These are phyloP conservation scores for Drosophila setifemur DNA, from an alignment of 1,140 invertebrate genomes.

Conservation along the genomic window DNA sequence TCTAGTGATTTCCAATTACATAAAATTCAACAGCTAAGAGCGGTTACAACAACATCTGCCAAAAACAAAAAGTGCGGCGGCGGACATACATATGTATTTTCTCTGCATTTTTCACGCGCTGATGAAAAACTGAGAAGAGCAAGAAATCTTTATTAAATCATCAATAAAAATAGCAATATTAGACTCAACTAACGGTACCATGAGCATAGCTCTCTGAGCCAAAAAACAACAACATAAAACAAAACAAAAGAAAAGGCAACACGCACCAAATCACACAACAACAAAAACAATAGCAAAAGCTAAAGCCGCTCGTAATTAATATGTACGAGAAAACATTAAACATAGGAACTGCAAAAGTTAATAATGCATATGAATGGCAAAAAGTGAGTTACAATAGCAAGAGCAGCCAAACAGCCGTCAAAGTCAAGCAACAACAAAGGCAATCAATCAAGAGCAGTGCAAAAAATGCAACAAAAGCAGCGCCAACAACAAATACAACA, in stretches of 20 bases:
- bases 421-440: conserved; percentile 27
- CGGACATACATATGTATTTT: no score
- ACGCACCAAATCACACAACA: conserved; percentile 61
- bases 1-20: conserved; percentile 65
- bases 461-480: conserved; percentile 41
- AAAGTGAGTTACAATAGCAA: conserved; percentile 74
- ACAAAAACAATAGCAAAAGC: conserved; percentile 42
- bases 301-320: conserved; percentile 57
- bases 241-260: conserved; percentile 17
- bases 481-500: conserved; percentile 3
- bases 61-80: conserved; percentile 34
- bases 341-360: conserved; percentile 75
- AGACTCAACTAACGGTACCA: conserved; percentile 57
- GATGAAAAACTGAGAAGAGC: conserved; percentile 51
- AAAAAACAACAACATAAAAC: conserved; percentile 19
- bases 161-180: conserved; percentile 67
- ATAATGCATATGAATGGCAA: conserved; percentile 80
- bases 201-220: conserved; percentile 57
- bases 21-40: conserved; percentile 49
- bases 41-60: neutral
- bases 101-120: conserved; percentile 56
- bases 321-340: conserved; percentile 75
- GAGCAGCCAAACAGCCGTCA: conserved; percentile 27
- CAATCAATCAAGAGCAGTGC: conserved; percentile 27
- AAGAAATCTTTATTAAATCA: conserved; percentile 67